Evolutionary conservation across 2,888 invertebrate species (phyloP).

Genomic region (Drosophila nr. perissopoda): DNA sequence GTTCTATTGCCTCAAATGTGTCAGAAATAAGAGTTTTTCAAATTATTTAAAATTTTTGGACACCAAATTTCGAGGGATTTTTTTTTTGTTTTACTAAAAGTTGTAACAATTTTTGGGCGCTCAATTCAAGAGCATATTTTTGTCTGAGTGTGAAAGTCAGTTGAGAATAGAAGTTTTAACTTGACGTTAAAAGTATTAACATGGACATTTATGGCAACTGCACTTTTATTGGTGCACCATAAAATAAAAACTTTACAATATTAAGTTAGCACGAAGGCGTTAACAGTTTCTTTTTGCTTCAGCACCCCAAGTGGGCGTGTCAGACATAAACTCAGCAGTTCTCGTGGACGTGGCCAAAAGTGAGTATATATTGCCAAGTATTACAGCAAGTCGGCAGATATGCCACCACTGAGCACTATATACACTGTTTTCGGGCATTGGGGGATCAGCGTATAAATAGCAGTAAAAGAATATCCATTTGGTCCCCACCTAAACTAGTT

Average conservation of each 20-base stretch:
- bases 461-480: slow-evolving; percentile 79
- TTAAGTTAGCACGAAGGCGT: background rate
- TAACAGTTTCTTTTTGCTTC: background rate
- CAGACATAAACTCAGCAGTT: background rate
- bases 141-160: background rate
- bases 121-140: background rate
- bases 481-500: slow-evolving; percentile 84
- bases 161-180: background rate
- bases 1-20: background rate
- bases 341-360: background rate
- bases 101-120: background rate
- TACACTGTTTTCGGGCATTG: slow-evolving; percentile 3
- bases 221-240: slow-evolving; percentile 1
- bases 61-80: background rate
- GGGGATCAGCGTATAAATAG: slow-evolving; percentile 53
- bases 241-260: background rate
- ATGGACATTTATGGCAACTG: slow-evolving; percentile 4
- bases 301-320: background rate
- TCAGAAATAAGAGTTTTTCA: background rate
- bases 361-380: background rate
- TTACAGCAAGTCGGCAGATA: background rate
- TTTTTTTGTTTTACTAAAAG: background rate
- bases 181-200: background rate
- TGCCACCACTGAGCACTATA: background rate
- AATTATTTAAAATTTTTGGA: background rate